phyloP scores from a whole-genome alignment of 92 coral and sea anemone genomes.

The Bergia puertoricense region DNA sequence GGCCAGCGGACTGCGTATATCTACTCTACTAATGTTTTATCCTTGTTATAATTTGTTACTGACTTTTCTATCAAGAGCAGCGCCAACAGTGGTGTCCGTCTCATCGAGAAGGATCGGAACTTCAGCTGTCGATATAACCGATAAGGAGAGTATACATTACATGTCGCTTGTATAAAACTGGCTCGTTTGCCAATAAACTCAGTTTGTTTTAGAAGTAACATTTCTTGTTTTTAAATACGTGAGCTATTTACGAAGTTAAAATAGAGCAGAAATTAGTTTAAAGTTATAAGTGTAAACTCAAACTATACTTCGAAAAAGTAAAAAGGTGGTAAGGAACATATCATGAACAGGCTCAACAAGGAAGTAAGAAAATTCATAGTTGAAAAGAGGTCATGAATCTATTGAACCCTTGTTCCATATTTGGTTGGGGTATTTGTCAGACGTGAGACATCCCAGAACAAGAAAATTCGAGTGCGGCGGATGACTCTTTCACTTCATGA shows the following conservation, averaged over 20 bases:
- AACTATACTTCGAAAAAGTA: no score
- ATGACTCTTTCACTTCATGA: not conserved
- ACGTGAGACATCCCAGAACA: slow-evolving; percentile 13
- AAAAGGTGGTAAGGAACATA: not conserved
- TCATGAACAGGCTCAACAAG: not conserved
- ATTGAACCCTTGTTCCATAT: slow-evolving; percentile 30
- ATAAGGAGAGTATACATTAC: no score
- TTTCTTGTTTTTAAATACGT: not conserved
- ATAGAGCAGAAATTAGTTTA: not conserved
- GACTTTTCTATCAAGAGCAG: no score
- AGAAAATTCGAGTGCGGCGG: slow-evolving; percentile 32
- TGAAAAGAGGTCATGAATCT: slow-evolving; percentile 20
- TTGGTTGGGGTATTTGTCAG: not conserved
- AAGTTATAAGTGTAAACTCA: not conserved
- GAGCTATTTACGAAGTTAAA: not conserved
- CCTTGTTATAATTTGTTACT: no score
- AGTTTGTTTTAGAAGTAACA: not conserved
- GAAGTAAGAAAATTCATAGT: slow-evolving; percentile 8
- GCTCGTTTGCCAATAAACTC: not conserved
- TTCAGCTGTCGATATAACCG: no score
- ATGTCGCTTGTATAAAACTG: no score
- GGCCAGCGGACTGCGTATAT: no score
- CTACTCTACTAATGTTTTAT: no score
- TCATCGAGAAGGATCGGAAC: no score
- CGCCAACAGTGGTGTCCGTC: no score